These are phyloP conservation scores for Megastigmus dorsalis DNA, from an alignment of 2,888 invertebrate species.

Conservation along the genomic window DNA sequence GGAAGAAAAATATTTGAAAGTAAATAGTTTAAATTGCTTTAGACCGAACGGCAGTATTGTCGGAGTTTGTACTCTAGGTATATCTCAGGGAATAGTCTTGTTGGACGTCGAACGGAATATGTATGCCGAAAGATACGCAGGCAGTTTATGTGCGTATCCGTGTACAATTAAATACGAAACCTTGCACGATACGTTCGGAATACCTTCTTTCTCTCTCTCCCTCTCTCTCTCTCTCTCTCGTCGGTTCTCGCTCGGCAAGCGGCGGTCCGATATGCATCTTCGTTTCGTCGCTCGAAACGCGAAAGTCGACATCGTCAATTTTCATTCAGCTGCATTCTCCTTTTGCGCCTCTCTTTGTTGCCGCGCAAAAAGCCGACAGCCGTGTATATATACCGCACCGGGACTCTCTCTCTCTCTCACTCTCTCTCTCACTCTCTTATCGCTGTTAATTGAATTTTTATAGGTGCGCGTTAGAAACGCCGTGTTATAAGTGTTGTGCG, in stretches of 20 bases:
- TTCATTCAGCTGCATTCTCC: conserved; percentile 28
- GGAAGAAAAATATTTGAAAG: conserved; percentile 23
- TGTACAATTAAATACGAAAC: conserved; percentile 47
- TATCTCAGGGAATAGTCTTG: conserved; percentile 19
- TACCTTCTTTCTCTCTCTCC: conserved; percentile 19
- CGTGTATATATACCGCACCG: no score
- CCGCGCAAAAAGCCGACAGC: neutral
- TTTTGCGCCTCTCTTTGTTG: neutral
- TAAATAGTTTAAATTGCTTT: no score
- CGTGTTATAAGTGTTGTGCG: no score
- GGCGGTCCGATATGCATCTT: conserved; percentile 45
- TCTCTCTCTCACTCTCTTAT: no score
- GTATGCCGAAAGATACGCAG: conserved; percentile 39
- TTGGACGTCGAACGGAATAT: conserved; percentile 40
- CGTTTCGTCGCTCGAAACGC: conserved; percentile 30
- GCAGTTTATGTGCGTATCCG: conserved; percentile 41
- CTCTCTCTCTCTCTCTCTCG: conserved; percentile 4
- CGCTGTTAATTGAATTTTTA: conserved; percentile 37
- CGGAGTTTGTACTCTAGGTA: neutral
- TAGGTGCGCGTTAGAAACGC: neutral
- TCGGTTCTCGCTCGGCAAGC: neutral
- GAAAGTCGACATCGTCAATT: conserved; percentile 49
- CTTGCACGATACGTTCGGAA: conserved; percentile 6
- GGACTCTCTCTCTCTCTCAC: no score
- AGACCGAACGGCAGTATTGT: neutral